These are phyloP conservation scores for Corythornis leucogaster DNA, from an alignment of 2,797 vertebrate genomes.

Conservation along the genomic window DNA sequence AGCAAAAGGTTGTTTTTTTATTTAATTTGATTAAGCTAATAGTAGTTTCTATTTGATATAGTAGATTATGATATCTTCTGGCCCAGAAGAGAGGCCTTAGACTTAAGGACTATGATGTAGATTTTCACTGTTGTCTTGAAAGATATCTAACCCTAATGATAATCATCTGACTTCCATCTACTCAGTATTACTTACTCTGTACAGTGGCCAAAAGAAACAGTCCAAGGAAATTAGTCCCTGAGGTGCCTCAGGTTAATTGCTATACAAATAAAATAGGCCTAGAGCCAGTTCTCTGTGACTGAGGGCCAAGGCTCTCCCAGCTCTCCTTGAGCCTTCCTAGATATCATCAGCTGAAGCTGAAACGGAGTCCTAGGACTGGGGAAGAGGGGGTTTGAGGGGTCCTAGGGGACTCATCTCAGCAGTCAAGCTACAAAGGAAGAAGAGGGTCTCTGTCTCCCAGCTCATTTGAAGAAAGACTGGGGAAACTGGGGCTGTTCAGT, in stretches of 20 bases:
- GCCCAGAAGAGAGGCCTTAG: not conserved
- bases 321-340: not conserved
- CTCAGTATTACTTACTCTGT: not conserved
- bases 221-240: not conserved
- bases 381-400: not conserved
- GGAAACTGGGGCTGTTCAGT: too few species aligned
- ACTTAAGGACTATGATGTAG: not conserved
- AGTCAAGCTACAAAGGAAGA: too few species aligned
- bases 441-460: too few species aligned
- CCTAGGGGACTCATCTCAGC: not conserved
- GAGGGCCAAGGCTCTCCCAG: not conserved
- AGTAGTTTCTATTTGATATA: not conserved
- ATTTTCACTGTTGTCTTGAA: not conserved
- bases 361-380: not conserved
- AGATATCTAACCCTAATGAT: not conserved
- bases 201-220: not conserved
- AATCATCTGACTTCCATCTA: not conserved
- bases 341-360: not conserved
- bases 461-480: too few species aligned
- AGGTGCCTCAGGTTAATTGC: not conserved
- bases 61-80: too few species aligned
- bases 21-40: not conserved
- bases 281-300: not conserved
- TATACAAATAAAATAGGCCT: not conserved
- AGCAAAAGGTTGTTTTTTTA: not conserved